Evolutionary conservation across 1,140 invertebrate species (phyloP), one percentile per base, ranked within the genome.

Genomic region (Rhagoletis pomonella): DNA sequence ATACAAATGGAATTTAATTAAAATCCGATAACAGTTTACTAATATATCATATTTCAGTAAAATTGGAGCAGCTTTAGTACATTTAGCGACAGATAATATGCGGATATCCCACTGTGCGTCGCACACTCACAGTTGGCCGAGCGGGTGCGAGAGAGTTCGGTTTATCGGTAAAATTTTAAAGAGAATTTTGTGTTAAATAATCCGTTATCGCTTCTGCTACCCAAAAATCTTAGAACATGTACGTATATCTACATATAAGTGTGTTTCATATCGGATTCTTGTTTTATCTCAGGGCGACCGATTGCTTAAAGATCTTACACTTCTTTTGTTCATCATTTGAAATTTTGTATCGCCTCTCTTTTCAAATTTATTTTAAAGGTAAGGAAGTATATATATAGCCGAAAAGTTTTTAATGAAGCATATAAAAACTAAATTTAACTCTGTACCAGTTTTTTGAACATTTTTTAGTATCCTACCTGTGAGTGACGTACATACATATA

Each of bases 391-490:
- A 29, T 29, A 29, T 29, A 29, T 29, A 85, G 58, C 58, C 47
- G 44, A 58, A 58, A 29, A 47, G 47, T 85, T 85, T 85, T 58
- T 85, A 85, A 85, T 85, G 62, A 64, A 47, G 12, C 29, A 39
- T 39, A 10, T 10, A 3, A 29, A 12, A 55, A 55, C 2, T 42
- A 67, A 29, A 39, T 67, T 2, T 39, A 12, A 3, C 39, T 73
- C 29, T 44, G 39, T 73, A 44, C 39, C 39, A 47, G 42, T 73
- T 73, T 10, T 67, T 73, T 47, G 67, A 5, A 73, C 17, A 4
- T 17, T 73, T 73, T 73, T 73, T 67, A 67, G 39, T 73, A 73
- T 14, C 14, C 42, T 73, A 42, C 7, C 39, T n/a, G 17, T n/a
- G 67, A 42, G 17, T 73, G 67, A 47, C 67, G 67, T 47, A 73